Evolutionary conservation across 2,888 invertebrate species (phyloP), one percentile per base, ranked within the genome.

Genomic region (Ophraella communa): DNA sequence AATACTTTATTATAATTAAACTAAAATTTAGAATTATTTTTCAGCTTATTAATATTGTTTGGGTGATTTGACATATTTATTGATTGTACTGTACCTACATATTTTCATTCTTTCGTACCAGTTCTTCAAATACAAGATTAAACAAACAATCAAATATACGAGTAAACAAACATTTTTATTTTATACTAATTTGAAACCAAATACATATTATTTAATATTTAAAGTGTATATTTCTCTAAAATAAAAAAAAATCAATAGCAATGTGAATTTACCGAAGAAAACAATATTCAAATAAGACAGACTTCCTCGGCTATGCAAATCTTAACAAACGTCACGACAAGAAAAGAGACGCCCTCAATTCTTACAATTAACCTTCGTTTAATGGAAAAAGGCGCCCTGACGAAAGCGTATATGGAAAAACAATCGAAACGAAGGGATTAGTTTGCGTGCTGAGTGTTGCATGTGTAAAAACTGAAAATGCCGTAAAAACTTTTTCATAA

Each of bases 401-500:
- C 59, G 35, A 51, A 49, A 59, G 49, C 52, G 59, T 64, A 45
- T 64, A 55, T 64, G 60, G 64, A 56, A 64, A 66, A 69, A 66
- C 73, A 69, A 70, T 71, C 65, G 65, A 55, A 71, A 70, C 68
- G 71, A 70, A 71, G 70, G 69, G 72, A 73, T 69, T 67, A 65
- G 67, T 67, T 79, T 75, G 79, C 79, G 78, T 78, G 78, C 74
- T 73, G 67, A 71, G 73, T 76, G 73, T 79, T 77, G 79, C 79
- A 79, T 79, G 79, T 79, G 78, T 79, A 79, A 79, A 79, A 70
- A 70, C 70, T 70, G 70, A 69, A 67, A 79, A 79, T 76, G 78
- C 78, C 79, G 79, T 79, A 79, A 79, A 77, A 78, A 77, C 76
- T 73, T 73, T 77, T 78, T 78, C 79, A 78, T 78, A 78, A 78